These are phyloP conservation scores for Pelobates cultripes DNA, from an alignment of 2,797 vertebrate species.

Conservation along the genomic window DNA sequence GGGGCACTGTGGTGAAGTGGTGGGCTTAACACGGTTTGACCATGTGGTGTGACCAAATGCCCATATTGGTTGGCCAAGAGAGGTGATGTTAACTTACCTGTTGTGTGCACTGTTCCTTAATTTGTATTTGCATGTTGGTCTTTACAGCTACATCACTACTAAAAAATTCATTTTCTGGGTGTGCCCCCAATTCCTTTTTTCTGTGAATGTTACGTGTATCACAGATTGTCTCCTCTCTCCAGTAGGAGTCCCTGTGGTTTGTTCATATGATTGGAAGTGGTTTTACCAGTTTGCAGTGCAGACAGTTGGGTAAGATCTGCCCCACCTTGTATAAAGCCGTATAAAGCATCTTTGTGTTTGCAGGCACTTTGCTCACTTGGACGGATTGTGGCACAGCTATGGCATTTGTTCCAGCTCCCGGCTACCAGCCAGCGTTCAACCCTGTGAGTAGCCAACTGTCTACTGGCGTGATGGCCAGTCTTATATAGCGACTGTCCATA, in stretches of 20 bases:
- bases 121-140: no score
- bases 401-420: slow-evolving; percentile 78
- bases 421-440: slow-evolving; percentile 79
- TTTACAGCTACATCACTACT: no score
- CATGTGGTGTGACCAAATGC: no score
- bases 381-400: slow-evolving; percentile 60
- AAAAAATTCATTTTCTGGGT: no score
- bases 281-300: not conserved
- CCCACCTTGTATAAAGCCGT: slow-evolving; percentile 13
- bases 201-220: no score
- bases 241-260: slow-evolving; percentile 17
- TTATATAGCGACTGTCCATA: not conserved
- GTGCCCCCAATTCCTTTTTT: no score
- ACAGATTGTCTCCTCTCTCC: not conserved
- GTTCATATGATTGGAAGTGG: no score
- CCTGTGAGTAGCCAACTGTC: slow-evolving; percentile 73
- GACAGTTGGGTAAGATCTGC: not conserved
- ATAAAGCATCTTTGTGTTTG: slow-evolving; percentile 32
- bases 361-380: not conserved
- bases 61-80: no score
- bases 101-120: no score
- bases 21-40: no score
- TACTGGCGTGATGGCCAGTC: not conserved
- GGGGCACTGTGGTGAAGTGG: no score
- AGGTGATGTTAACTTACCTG: no score